phyloP scores from a whole-genome alignment of 2,888 invertebrate genomes.

The Plusia festucae region DNA sequence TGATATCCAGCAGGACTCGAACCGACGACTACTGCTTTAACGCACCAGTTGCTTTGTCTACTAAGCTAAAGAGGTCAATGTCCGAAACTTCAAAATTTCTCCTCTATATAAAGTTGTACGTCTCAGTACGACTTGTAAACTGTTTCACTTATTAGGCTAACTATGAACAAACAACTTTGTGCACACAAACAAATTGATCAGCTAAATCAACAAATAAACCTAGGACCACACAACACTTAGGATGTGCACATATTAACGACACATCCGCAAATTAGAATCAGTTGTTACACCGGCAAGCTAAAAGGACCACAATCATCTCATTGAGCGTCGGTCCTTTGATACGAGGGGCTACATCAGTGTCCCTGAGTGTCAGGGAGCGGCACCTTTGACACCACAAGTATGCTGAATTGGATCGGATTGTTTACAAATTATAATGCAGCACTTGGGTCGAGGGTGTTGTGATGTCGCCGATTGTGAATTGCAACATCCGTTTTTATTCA shows the following conservation, averaged over 20 bases:
- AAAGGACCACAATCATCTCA: slow-evolving; percentile 53
- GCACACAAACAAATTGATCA: too few species aligned
- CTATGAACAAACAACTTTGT: too few species aligned
- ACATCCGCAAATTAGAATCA: slow-evolving; percentile 30
- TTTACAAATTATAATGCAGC: slow-evolving; percentile 30
- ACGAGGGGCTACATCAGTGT: slow-evolving; percentile 30
- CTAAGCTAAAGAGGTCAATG: too few species aligned
- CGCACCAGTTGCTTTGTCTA: too few species aligned
- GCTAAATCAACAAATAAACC: not conserved
- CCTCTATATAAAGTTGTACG: too few species aligned
- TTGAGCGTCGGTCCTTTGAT: slow-evolving; percentile 59
- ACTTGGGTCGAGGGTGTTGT: slow-evolving; percentile 17
- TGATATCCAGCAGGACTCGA: too few species aligned
- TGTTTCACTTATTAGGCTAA: too few species aligned
- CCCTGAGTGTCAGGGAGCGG: slow-evolving; percentile 45
- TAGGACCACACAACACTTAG: not conserved
- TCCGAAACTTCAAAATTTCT: too few species aligned
- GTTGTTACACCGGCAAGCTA: slow-evolving; percentile 21
- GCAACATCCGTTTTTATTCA: slow-evolving; percentile 19
- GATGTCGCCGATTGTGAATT: slow-evolving; percentile 29
- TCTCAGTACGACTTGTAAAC: too few species aligned
- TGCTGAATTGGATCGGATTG: slow-evolving; percentile 53
- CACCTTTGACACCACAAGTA: slow-evolving; percentile 52
- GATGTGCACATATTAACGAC: slow-evolving; percentile 2
- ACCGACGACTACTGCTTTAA: too few species aligned